Base-by-base conservation (phyloP, 2,797 vertebrate species). In the Rhinoraja longicauda region DNA sequence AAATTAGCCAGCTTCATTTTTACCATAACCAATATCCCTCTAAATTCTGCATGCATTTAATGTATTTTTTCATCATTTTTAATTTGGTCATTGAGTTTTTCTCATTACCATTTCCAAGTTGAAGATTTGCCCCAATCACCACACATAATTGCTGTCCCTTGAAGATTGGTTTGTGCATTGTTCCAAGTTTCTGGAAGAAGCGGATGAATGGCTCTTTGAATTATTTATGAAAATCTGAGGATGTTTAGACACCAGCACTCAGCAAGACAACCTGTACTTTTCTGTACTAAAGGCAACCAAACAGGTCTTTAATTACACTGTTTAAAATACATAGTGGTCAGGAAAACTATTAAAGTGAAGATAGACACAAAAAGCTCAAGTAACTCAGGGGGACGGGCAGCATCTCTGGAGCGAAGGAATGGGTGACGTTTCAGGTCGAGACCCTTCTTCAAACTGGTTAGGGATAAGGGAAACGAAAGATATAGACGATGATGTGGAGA, bases 201-300 rank as follows among this genome's bases (percentile, higher is more conserved):
- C 21, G 29, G 26, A 36, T 90, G 29, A 45, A 1, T 39, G 21
- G 64, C 10, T 70, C 45, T 90, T 70, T 90, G 64, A 72, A 72
- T 90, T 90, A 72, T 72, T 45, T 21, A 67, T 88, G n/a, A 90
- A 90, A 90, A 90, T 84, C 21, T 84, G 45, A 84, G 26, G 26
- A 84, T 67, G 36, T 90, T 70, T 70, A 70, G 21, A 62, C 19
- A n/a, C 36, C 21, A 72, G 24, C 64, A 45, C 24, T 7, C 36
- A 36, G 32, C 36, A n/a, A 8, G 17, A 70, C 67, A 29, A 24
- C 24, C 88, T 90, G 9, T 86, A 13, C 26, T 88, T 90, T 90
- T 64, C 64, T 72, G 36, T 70, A 72, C 36, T 70, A 72, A 64
- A 90, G 21, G 36, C 64, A 36, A 90, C 13, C 62, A 45, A 70